Percentiles rank a stretch among this genome's conserved stretches.
Conservation (phyloP, 2,888 invertebrate species). For the Ennomos fuscantarius region DNA sequence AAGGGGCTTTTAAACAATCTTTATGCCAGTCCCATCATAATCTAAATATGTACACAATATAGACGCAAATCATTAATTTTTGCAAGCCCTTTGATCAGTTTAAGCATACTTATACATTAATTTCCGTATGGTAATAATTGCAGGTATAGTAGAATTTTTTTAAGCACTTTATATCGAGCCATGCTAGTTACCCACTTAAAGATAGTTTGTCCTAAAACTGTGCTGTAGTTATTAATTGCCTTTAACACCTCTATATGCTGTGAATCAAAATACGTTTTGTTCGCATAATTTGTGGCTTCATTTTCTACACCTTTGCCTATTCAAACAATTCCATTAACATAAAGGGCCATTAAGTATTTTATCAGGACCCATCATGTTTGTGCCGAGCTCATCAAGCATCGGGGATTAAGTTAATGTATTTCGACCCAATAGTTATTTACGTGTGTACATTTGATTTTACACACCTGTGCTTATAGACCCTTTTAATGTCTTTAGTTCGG, state of each 20-base stretch:
- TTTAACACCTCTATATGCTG: background rate
- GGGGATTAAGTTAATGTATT: slow-evolving; percentile 66
- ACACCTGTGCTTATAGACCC: slow-evolving; percentile 72
- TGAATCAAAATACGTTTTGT: background rate
- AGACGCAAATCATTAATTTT: too few species aligned
- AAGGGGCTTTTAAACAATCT: too few species aligned
- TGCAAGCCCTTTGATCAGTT: too few species aligned
- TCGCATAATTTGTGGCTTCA: slow-evolving; percentile 5
- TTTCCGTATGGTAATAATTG: too few species aligned
- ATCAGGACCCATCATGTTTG: slow-evolving; percentile 36
- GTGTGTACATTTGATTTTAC: slow-evolving; percentile 73
- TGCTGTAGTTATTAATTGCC: too few species aligned
- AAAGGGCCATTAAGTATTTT: slow-evolving; percentile 28
- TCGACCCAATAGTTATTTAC: slow-evolving; percentile 64
- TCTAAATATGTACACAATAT: too few species aligned
- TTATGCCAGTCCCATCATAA: too few species aligned
- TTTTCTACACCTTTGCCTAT: slow-evolving; percentile 9
- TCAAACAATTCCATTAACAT: slow-evolving; percentile 30
- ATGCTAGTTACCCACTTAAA: too few species aligned
- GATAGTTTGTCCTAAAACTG: too few species aligned
- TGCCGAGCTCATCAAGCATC: slow-evolving; percentile 34
- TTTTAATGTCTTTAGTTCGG: slow-evolving; percentile 73
- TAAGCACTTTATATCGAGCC: too few species aligned
- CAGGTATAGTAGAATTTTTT: too few species aligned
- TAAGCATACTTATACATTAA: too few species aligned